Evolutionary conservation across 2,797 vertebrate species (phyloP).

Genomic region (Lutjanus campechanus): DNA sequence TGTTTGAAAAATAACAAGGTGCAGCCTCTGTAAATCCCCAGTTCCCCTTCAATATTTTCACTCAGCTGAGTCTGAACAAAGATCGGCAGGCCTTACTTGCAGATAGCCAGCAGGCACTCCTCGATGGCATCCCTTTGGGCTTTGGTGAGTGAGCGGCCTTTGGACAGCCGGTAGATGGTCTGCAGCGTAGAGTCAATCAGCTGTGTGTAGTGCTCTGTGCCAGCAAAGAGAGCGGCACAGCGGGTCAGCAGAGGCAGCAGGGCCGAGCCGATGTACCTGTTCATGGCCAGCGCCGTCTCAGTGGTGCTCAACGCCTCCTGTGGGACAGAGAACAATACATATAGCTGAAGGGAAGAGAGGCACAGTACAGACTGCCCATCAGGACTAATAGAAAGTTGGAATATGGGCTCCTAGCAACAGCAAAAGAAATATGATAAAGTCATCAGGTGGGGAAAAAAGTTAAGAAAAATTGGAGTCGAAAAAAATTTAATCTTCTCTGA

Average conservation of each 20-base stretch:
- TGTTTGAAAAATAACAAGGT: constrained; percentile 2
- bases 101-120: constrained; percentile 96
- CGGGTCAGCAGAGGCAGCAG: constrained; percentile 95
- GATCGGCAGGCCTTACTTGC: constrained; percentile 87
- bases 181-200: constrained; percentile 95
- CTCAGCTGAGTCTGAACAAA: constrained; percentile 1
- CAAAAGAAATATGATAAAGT: background rate
- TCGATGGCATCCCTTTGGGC: constrained; percentile 97
- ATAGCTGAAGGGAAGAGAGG: background rate
- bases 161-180: constrained; percentile 97
- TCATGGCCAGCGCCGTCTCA: constrained; percentile 95
- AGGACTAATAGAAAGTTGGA: background rate
- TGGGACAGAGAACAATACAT: constrained; percentile 26
- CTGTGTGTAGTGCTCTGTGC: constrained; percentile 92
- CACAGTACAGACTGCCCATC: background rate
- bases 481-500: background rate
- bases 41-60: background rate
- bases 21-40: background rate
- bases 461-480: background rate
- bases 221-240: constrained; percentile 93
- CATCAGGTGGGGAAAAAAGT: background rate
- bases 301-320: constrained; percentile 96
- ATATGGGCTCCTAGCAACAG: background rate
- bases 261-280: constrained; percentile 95
- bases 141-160: constrained; percentile 97